Evolutionary conservation across 2,888 invertebrate species (phyloP).

Genomic region (Ernsta delagoae): DNA sequence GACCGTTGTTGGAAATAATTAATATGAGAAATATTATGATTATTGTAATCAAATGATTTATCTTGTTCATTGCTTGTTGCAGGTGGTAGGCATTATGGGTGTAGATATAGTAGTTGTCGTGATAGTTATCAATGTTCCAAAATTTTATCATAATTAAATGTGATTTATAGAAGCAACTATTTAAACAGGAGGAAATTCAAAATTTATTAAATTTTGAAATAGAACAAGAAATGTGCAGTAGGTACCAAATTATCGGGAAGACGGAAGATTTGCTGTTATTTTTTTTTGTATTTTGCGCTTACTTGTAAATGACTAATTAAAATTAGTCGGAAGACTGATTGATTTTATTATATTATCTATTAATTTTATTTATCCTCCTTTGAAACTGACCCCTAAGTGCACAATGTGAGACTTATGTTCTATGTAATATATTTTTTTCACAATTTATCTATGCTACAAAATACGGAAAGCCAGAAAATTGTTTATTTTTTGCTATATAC

Average conservation of each 20-base stretch:
- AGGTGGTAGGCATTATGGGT: too few species aligned
- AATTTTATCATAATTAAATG: not conserved
- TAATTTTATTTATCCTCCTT: not conserved
- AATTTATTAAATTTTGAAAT: not conserved
- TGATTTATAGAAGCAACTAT: not conserved
- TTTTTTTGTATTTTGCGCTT: not conserved
- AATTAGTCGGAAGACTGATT: conserved; percentile 25
- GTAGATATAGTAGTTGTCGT: not conserved
- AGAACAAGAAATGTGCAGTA: not conserved
- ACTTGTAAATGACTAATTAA: conserved; percentile 10
- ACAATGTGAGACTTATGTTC: too few species aligned
- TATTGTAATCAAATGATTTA: too few species aligned
- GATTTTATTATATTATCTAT: not conserved
- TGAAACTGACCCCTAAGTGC: not conserved
- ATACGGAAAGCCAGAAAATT: too few species aligned
- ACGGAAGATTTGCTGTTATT: conserved; percentile 3
- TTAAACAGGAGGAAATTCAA: not conserved
- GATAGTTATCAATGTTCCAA: conserved; percentile 1
- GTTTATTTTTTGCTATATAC: too few species aligned
- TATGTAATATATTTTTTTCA: too few species aligned
- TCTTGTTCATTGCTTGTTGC: too few species aligned
- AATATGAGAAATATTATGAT: too few species aligned
- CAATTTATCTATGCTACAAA: too few species aligned
- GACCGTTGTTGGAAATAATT: too few species aligned
- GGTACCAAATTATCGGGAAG: conserved; percentile 2